These are phyloP conservation scores for Panopea generosa DNA, from an alignment of 2,888 invertebrate genomes.

Conservation along the genomic window DNA sequence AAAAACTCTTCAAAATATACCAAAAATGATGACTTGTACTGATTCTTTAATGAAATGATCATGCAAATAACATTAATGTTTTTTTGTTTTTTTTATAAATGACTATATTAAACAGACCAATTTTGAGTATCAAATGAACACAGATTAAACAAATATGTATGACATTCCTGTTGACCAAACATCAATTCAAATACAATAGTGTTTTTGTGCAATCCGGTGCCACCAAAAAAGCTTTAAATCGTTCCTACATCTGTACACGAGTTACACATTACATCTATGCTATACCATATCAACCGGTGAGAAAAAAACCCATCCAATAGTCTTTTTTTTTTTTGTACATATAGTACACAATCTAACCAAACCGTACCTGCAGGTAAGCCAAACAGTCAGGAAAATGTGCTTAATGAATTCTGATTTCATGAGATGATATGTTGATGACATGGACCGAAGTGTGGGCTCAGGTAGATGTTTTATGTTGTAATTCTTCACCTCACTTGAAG, in stretches of 20 bases:
- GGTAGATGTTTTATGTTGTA: too few species aligned
- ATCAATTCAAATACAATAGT: slow-evolving; percentile 7
- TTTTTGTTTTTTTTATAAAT: too few species aligned
- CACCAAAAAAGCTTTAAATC: slow-evolving; percentile 20
- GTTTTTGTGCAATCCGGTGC: slow-evolving; percentile 13
- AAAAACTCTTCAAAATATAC: too few species aligned
- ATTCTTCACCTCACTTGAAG: too few species aligned
- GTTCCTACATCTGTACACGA: slow-evolving; percentile 29
- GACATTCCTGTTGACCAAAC: slow-evolving; percentile 3
- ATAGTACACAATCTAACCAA: too few species aligned
- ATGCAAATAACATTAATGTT: too few species aligned
- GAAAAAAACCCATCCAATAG: slow-evolving; percentile 11
- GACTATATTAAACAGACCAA: not conserved
- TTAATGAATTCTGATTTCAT: not conserved
- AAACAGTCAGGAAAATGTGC: not conserved
- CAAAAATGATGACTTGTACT: too few species aligned
- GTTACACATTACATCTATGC: slow-evolving; percentile 18
- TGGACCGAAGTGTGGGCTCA: too few species aligned
- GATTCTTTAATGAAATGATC: too few species aligned
- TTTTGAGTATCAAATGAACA: too few species aligned
- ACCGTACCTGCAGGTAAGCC: not conserved
- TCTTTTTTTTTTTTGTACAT: not conserved
- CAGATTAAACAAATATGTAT: too few species aligned
- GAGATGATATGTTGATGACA: too few species aligned
- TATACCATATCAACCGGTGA: slow-evolving; percentile 15